Conservation (phyloP, 2,888 invertebrate genomes). For the Epistrophella euchroma region DNA sequence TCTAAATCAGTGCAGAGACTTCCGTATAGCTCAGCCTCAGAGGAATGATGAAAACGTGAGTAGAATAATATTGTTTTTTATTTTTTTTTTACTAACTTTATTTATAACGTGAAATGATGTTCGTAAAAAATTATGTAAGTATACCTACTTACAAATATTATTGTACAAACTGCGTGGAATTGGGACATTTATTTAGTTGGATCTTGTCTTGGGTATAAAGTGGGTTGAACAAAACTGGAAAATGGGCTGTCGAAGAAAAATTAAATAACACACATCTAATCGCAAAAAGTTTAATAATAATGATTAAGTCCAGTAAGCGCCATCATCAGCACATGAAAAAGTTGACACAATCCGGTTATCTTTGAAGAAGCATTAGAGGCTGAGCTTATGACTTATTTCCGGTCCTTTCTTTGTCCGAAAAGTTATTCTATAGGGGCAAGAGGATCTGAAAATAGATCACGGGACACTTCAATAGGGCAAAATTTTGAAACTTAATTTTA, state of each 20-base stretch:
- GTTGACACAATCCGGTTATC: no score
- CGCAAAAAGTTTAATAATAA: no score
- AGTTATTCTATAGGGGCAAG: no score
- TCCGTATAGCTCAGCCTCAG: slow-evolving; percentile 42
- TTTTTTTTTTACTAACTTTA: not conserved
- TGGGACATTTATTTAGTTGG: slow-evolving; percentile 7
- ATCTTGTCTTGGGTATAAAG: no score
- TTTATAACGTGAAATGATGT: slow-evolving; percentile 15
- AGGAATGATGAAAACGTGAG: slow-evolving; percentile 62
- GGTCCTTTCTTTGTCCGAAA: no score
- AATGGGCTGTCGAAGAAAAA: not conserved
- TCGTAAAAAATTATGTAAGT: slow-evolving; percentile 26
- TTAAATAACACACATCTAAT: not conserved
- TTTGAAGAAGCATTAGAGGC: no score
- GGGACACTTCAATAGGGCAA: no score
- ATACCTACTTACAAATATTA: not conserved
- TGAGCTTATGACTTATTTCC: no score
- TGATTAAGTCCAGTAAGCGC: no score
- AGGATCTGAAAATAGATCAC: no score
- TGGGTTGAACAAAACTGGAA: not conserved
- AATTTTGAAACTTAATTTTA: no score
- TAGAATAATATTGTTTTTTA: slow-evolving; percentile 39
- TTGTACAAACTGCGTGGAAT: not conserved
- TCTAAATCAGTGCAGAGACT: slow-evolving; percentile 56
- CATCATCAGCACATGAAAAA: no score